Evolutionary conservation across 2,888 invertebrate genomes (phyloP).

Genomic region (Drosophila diplacantha): DNA sequence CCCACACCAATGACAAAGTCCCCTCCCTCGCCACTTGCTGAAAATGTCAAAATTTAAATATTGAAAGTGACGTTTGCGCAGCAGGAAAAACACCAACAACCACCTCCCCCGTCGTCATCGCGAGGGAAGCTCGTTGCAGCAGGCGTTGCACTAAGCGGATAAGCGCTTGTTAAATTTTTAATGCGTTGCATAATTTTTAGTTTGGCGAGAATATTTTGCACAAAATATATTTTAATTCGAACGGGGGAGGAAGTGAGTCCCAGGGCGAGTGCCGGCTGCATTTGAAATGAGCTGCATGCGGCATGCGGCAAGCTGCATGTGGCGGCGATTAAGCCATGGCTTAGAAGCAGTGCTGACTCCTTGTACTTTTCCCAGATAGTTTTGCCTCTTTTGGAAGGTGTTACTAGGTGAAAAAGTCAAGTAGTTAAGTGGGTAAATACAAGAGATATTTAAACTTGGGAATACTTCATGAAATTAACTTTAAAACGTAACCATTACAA

Average conservation of each 20-base stretch:
- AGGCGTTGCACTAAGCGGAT: slow-evolving; percentile 69
- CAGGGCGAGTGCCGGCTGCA: slow-evolving; percentile 44
- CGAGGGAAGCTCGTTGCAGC: slow-evolving; percentile 10
- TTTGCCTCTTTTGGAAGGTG: neutral
- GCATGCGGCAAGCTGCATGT: slow-evolving; percentile 4
- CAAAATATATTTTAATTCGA: slow-evolving; percentile 35
- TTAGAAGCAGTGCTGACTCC: slow-evolving; percentile 11
- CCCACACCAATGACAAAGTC: neutral
- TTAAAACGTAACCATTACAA: accelerated
- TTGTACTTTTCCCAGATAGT: neutral
- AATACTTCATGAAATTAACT: too few relatives aligned
- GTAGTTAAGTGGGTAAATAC: neutral
- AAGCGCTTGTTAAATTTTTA: slow-evolving; percentile 72
- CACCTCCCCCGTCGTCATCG: slow-evolving; percentile 6
- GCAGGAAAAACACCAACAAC: slow-evolving; percentile 11
- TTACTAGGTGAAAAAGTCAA: neutral
- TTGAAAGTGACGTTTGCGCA: slow-evolving; percentile 56
- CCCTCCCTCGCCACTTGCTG: slow-evolving; percentile 13
- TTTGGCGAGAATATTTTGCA: slow-evolving; percentile 59
- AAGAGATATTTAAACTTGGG: too few relatives aligned
- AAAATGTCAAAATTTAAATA: slow-evolving; percentile 68
- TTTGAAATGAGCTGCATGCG: slow-evolving; percentile 45
- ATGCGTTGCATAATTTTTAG: slow-evolving; percentile 70
- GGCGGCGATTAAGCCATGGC: slow-evolving; percentile 27
- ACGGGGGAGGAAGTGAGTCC: neutral